These are phyloP conservation scores for Spatulosminthurus flaviceps DNA, from an alignment of 2,888 invertebrate genomes.

Conservation along the genomic window DNA sequence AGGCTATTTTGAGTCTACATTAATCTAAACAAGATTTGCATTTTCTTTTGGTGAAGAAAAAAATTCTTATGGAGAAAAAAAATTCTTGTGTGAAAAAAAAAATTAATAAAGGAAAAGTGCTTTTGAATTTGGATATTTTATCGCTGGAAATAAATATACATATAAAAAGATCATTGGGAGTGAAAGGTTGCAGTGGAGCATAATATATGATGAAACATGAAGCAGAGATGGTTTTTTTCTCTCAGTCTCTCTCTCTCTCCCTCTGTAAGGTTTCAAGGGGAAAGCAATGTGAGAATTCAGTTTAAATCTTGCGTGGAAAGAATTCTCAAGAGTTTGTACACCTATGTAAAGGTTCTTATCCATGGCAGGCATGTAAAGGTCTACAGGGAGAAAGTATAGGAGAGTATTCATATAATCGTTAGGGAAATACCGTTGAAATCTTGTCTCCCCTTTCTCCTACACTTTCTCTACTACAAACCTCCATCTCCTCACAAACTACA, in stretches of 20 bases:
- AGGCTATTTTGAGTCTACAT: no score
- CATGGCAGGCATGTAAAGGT: no score
- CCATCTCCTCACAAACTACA: background rate
- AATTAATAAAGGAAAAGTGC: no score
- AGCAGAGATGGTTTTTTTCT: background rate
- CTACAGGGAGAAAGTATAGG: background rate
- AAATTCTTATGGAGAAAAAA: no score
- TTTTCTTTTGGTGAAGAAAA: no score
- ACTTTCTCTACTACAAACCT: background rate
- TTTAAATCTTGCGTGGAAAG: slow-evolving; percentile 40
- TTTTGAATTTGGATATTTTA: no score
- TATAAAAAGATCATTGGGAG: no score
- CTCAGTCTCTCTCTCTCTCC: background rate
- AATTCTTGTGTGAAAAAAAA: no score
- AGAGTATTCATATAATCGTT: background rate
- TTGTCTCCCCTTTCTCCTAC: slow-evolving; percentile 2
- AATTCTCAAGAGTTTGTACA: background rate
- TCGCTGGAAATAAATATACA: no score
- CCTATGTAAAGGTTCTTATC: no score
- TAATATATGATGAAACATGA: background rate
- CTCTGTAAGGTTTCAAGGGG: slow-evolving; percentile 12
- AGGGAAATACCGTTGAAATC: background rate
- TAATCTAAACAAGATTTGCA: no score
- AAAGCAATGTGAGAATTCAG: slow-evolving; percentile 37
- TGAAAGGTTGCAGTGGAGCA: no score